Conservation (phyloP, 64 coral and sea anemone genomes). For the Montipora cactus region DNA sequence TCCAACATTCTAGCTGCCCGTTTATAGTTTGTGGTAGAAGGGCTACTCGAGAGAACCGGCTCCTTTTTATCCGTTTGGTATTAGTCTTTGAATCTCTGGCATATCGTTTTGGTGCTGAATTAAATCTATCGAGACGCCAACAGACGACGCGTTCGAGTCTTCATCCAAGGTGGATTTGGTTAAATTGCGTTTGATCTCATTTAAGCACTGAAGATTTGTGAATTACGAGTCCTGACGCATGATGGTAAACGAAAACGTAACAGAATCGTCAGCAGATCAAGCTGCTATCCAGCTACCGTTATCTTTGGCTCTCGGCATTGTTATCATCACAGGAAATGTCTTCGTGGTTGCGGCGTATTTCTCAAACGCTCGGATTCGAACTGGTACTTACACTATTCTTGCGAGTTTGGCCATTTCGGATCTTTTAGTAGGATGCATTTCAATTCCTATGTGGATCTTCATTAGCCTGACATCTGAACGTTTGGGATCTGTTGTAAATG, state of each 20-base stretch:
- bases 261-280: not conserved
- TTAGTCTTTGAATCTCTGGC: not conserved
- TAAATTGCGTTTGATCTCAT: not conserved
- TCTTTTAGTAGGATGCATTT: slow-evolving; percentile 46
- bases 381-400: slow-evolving; percentile 57
- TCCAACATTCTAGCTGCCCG: not conserved
- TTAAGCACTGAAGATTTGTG: not conserved
- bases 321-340: slow-evolving; percentile 50
- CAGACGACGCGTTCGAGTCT: not conserved
- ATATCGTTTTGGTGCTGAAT: not conserved
- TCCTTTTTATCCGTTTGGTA: not conserved
- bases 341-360: slow-evolving; percentile 56
- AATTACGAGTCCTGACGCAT: not conserved
- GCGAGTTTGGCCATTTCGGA: slow-evolving; percentile 63
- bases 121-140: not conserved
- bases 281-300: slow-evolving; percentile 10
- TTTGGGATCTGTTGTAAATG: not conserved
- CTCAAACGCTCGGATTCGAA: slow-evolving; percentile 50
- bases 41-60: not conserved
- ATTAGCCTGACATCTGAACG: not conserved
- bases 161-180: not conserved
- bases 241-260: not conserved
- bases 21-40: not conserved
- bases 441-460: slow-evolving; percentile 49
- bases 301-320: slow-evolving; percentile 27